Conservation (phyloP, 2,888 invertebrate genomes). For the Hydropsyche betteni region DNA sequence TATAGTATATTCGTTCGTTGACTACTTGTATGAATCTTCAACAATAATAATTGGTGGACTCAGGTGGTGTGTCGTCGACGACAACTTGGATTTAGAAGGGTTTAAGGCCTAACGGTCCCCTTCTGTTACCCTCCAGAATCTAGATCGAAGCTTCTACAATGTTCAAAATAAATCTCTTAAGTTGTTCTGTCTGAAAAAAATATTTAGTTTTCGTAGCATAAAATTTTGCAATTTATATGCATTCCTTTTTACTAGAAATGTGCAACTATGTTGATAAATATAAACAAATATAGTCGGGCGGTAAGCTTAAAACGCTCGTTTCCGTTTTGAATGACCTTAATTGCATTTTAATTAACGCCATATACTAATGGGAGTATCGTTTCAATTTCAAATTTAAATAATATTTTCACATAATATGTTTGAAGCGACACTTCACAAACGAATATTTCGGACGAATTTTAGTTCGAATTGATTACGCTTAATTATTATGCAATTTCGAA, state of each 20-base stretch:
- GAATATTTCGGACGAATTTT: no score
- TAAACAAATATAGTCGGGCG: not conserved
- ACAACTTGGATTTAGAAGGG: slow-evolving; percentile 47
- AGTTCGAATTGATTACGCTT: no score
- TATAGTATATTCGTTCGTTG: not conserved
- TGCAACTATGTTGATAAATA: not conserved
- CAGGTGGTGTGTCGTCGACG: slow-evolving; percentile 49
- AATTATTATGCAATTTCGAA: no score
- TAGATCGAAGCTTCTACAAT: slow-evolving; percentile 27
- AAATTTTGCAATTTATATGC: not conserved
- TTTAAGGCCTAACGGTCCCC: slow-evolving; percentile 37
- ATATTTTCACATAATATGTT: slow-evolving; percentile 3
- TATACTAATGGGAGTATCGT: not conserved
- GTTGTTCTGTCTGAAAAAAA: not conserved
- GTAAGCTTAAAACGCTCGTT: not conserved
- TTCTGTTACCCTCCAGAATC: not conserved
- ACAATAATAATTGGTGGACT: slow-evolving; percentile 50
- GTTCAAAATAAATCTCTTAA: slow-evolving; percentile 18
- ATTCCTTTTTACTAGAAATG: not conserved
- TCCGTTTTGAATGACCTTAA: slow-evolving; percentile 21
- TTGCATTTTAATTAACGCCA: slow-evolving; percentile 19
- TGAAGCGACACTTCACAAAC: not conserved
- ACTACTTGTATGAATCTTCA: slow-evolving; percentile 38
- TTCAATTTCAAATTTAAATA: slow-evolving; percentile 13
- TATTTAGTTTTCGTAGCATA: not conserved